Conservation (phyloP, 2,797 vertebrate species). For the Brachyrhaphis roseni region DNA sequence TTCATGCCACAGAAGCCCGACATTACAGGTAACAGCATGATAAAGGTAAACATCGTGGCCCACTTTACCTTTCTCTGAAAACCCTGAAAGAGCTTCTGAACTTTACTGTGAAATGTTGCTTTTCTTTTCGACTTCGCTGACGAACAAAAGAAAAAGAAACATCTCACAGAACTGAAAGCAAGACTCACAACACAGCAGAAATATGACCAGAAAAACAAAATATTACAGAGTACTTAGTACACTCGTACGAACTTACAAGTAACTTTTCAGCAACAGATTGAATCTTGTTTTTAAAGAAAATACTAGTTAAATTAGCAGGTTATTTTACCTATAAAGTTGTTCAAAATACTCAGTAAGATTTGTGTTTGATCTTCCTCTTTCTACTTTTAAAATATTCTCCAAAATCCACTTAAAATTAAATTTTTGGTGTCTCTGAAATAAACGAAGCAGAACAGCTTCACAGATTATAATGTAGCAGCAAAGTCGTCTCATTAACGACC, state of each 20-base stretch:
- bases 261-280: no score
- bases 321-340: no score
- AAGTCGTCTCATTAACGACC: background rate
- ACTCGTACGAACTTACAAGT: no score
- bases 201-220: no score
- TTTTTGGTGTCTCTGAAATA: background rate
- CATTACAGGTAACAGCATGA: conserved; percentile 88
- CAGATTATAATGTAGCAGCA: background rate
- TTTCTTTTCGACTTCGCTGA: conserved; percentile 10
- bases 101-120: conserved; percentile 15
- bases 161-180: conserved; percentile 40
- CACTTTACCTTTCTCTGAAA: conserved; percentile 16
- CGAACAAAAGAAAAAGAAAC: conserved; percentile 48
- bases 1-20: conserved; percentile 98
- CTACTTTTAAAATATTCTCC: conserved; percentile 15
- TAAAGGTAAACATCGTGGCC: conserved; percentile 11
- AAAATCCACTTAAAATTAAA: background rate
- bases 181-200: conserved; percentile 17
- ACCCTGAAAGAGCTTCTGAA: conserved; percentile 4
- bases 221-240: no score
- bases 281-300: no score
- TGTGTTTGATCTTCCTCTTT: background rate
- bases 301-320: no score
- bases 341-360: no score
- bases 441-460: background rate